Conservation (phyloP, 2,888 invertebrate species). For the Drosophila formosana region DNA sequence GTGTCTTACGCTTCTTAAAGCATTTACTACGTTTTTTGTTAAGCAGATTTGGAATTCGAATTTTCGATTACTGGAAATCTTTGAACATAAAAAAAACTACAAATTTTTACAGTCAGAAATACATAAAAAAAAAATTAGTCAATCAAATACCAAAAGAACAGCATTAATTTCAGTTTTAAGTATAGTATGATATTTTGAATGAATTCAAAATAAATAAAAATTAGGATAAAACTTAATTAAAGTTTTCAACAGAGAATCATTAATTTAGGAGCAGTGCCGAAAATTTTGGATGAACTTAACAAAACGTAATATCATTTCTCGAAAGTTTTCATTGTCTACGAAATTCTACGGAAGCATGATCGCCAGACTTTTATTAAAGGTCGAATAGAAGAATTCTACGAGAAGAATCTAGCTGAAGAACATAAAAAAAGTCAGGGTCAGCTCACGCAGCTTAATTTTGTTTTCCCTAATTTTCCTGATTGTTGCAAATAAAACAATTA, state of each 20-base stretch:
- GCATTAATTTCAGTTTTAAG: too few species aligned
- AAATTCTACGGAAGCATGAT: not conserved
- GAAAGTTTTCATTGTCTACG: not conserved
- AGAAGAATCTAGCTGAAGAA: too few species aligned
- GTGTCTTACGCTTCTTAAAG: slow-evolving; percentile 3
- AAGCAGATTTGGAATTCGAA: not conserved
- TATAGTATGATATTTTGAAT: too few species aligned
- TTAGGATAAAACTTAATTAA: too few species aligned
- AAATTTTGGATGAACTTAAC: not conserved
- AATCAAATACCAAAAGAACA: too few species aligned
- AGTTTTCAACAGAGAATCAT: too few species aligned
- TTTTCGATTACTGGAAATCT: not conserved
- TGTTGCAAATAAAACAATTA: not conserved
- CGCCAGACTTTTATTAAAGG: not conserved
- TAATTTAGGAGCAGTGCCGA: not conserved
- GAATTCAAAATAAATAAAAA: too few species aligned
- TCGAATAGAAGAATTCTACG: too few species aligned
- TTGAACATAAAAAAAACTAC: too few species aligned
- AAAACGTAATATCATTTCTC: not conserved
- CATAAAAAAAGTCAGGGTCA: not conserved
- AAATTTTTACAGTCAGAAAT: too few species aligned
- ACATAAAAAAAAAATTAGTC: too few species aligned
- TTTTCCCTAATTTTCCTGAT: not conserved
- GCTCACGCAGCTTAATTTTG: not conserved
- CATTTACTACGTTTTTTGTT: slow-evolving; percentile 2